phyloP scores from a whole-genome alignment of 2,888 invertebrate species.

The Raillietiella orientalis region DNA sequence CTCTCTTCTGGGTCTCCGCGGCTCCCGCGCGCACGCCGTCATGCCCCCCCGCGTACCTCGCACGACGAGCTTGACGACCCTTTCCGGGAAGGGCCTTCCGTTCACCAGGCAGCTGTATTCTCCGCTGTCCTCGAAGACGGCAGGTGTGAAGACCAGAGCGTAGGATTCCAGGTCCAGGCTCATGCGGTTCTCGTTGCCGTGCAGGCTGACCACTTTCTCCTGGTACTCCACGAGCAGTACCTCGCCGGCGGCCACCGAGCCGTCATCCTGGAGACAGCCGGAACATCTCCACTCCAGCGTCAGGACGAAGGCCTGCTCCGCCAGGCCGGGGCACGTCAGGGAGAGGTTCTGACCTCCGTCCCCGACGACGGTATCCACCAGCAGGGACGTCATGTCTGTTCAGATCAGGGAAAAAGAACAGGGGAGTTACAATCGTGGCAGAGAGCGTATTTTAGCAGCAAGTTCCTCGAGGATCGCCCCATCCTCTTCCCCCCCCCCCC shows the following conservation, averaged over 20 bases:
- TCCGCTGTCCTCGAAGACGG: slow-evolving; percentile 24
- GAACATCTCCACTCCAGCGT: slow-evolving; percentile 23
- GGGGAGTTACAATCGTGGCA: too few relatives aligned
- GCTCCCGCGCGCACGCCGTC: too few relatives aligned
- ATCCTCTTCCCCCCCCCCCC: too few relatives aligned
- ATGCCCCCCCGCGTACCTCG: too few relatives aligned
- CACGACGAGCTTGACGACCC: slow-evolving; percentile 26
- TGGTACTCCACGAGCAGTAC: slow-evolving; percentile 18
- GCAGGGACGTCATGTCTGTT: too few relatives aligned
- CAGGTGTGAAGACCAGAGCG: slow-evolving; percentile 25
- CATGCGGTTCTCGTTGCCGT: slow-evolving; percentile 20
- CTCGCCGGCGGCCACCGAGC: too few relatives aligned
- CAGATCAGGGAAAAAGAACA: too few relatives aligned
- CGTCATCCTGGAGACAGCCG: slow-evolving; percentile 8
- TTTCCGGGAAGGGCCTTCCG: slow-evolving; percentile 27
- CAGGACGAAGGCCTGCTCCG: slow-evolving; percentile 26
- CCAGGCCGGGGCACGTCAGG: slow-evolving; percentile 29
- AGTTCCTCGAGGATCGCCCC: too few relatives aligned
- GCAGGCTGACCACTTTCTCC: too few relatives aligned
- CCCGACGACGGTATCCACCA: slow-evolving; percentile 22
- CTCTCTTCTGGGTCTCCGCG: too few relatives aligned
- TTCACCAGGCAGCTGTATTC: slow-evolving; percentile 33
- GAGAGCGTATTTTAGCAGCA: too few relatives aligned
- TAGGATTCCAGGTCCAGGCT: slow-evolving; percentile 24
- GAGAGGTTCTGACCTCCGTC: slow-evolving; percentile 29